Evolutionary conservation across 2,113 vertebrate species (phyloP).

Genomic region (Onychorhynchus coronatus): DNA sequence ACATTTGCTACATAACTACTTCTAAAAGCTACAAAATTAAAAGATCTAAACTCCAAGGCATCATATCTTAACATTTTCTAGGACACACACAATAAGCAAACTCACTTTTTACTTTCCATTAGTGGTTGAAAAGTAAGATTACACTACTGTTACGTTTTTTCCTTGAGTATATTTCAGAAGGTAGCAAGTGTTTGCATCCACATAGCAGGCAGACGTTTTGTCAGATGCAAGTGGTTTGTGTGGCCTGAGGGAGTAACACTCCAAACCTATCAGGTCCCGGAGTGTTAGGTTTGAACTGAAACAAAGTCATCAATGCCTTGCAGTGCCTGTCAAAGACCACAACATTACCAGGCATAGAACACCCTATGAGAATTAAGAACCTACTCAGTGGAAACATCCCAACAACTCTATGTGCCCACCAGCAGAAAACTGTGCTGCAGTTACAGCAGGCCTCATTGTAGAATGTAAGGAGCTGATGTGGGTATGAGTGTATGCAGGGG

Average conservation of each 20-base stretch:
- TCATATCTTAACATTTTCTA: background rate
- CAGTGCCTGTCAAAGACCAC: background rate
- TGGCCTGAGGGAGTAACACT: background rate
- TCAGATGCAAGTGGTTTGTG: background rate
- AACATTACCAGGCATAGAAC: background rate
- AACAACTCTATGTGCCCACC: background rate
- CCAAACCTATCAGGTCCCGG: background rate
- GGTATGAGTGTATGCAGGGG: background rate
- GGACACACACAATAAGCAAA: background rate
- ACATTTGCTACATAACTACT: too few species aligned
- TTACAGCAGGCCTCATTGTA: background rate
- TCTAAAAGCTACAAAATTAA: too few species aligned
- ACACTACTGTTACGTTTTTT: background rate
- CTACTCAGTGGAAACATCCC: background rate
- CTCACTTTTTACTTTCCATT: background rate
- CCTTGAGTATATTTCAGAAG: background rate
- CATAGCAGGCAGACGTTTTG: fast-evolving
- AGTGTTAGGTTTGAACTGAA: background rate
- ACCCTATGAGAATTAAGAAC: background rate
- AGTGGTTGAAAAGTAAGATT: background rate
- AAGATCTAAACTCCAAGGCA: too few species aligned
- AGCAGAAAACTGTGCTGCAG: background rate
- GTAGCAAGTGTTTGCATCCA: background rate
- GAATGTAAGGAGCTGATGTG: background rate
- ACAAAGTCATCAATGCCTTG: background rate